Percentiles rank a stretch among this genome's conserved stretches.
Conservation (phyloP, 2,113 vertebrate species). For the Passerina amoena region DNA sequence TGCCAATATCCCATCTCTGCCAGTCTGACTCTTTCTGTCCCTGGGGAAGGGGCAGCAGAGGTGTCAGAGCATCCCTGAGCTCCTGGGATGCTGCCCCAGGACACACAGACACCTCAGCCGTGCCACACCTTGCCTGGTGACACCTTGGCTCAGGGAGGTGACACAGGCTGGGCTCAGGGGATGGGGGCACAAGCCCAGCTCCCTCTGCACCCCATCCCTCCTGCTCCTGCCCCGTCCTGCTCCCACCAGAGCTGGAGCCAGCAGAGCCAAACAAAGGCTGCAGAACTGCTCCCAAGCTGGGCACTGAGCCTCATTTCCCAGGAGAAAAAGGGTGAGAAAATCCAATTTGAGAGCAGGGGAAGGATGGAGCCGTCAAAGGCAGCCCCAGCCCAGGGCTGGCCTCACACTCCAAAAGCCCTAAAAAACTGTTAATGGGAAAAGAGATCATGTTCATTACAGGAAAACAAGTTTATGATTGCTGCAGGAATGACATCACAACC, state of each 20-base stretch:
- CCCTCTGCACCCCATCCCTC: not conserved
- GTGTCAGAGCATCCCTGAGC: not conserved
- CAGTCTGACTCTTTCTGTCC: not conserved
- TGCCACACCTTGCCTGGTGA: accelerated
- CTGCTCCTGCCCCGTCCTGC: accelerated
- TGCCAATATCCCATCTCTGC: too few species aligned
- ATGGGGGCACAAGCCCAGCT: not conserved
- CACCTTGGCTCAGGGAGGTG: not conserved
- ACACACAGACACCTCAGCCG: accelerated
- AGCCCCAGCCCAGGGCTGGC: not conserved
- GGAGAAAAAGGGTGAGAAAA: not conserved
- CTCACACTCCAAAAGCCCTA: not conserved
- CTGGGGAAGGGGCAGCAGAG: not conserved
- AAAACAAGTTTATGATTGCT: slow-evolving; percentile 65
- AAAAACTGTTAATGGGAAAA: slow-evolving; percentile 56
- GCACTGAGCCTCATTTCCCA: not conserved
- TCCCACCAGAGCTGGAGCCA: not conserved
- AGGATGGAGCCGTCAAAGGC: slow-evolving; percentile 25
- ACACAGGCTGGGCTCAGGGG: not conserved
- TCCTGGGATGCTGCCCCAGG: not conserved
- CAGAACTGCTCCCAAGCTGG: not conserved
- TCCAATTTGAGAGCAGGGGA: not conserved
- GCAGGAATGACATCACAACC: slow-evolving; percentile 54
- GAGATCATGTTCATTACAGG: slow-evolving; percentile 48
- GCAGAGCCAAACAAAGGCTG: not conserved